Conservation (phyloP, 2,797 vertebrate species). For the Sebastes alutus region DNA sequence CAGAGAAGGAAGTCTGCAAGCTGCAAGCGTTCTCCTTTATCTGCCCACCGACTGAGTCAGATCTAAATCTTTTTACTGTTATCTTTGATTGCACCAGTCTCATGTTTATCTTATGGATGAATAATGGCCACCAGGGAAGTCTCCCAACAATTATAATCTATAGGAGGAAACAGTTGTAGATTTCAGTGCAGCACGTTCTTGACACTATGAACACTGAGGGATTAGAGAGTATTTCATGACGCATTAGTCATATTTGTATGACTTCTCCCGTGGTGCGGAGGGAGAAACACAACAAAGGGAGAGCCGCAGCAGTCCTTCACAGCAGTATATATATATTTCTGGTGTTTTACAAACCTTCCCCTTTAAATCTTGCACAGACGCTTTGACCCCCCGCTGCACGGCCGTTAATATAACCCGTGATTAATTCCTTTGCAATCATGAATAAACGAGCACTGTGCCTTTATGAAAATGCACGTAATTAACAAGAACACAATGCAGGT, state of each 20-base stretch:
- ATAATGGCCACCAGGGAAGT: conserved; percentile 52
- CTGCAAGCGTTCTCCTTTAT: conserved; percentile 61
- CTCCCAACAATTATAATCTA: conserved; percentile 41
- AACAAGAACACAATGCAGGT: conserved; percentile 53
- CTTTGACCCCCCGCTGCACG: conserved; percentile 36
- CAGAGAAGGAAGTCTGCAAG: conserved; percentile 44
- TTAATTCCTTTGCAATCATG: conserved; percentile 49
- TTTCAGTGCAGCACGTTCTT: conserved; percentile 37
- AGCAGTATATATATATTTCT: background rate
- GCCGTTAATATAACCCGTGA: conserved; percentile 35
- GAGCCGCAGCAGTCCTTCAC: background rate
- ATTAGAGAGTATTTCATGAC: conserved; percentile 42
- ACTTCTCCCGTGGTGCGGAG: background rate
- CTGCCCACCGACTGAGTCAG: conserved; percentile 53
- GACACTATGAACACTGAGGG: conserved; percentile 31
- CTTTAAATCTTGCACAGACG: background rate
- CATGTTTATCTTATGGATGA: conserved; percentile 73
- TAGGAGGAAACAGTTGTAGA: conserved; percentile 15
- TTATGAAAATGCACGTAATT: conserved; percentile 68
- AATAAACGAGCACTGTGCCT: conserved; percentile 22
- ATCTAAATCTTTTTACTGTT: conserved; percentile 69
- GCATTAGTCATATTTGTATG: conserved; percentile 1
- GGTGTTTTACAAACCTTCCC: background rate
- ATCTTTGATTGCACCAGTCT: conserved; percentile 63
- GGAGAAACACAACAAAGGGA: background rate